These are phyloP conservation scores for Oscheius myriophilus DNA, from an alignment of 2,888 invertebrate genomes.

Conservation along the genomic window DNA sequence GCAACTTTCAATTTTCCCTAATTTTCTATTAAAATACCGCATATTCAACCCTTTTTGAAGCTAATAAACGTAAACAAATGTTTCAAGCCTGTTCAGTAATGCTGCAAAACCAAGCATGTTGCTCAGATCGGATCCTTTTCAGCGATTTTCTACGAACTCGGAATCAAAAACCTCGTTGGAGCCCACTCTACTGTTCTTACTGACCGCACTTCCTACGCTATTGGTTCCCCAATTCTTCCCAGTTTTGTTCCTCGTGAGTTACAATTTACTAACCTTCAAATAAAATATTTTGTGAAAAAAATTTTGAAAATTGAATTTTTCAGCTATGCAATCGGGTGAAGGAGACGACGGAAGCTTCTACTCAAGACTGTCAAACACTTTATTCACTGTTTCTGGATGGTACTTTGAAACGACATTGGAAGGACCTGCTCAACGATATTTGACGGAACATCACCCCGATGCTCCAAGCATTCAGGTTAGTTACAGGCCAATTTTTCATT, in stretches of 20 bases:
- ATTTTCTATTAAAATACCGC: too few relatives aligned
- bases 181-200: slow-evolving; percentile 23
- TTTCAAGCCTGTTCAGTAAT: too few relatives aligned
- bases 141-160: slow-evolving; percentile 25
- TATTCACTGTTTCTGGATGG: slow-evolving; percentile 1
- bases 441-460: slow-evolving; percentile 9
- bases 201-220: slow-evolving; percentile 24
- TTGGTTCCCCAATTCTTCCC: slow-evolving; percentile 17
- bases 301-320: not conserved
- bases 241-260: slow-evolving; percentile 25
- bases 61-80: too few relatives aligned
- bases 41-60: too few relatives aligned
- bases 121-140: too few relatives aligned
- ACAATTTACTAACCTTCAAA: too few relatives aligned
- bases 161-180: slow-evolving; percentile 20
- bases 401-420: not conserved
- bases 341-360: slow-evolving; percentile 22
- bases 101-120: too few relatives aligned
- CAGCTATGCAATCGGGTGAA: slow-evolving; percentile 15
- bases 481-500: too few relatives aligned
- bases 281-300: too few relatives aligned
- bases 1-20: too few relatives aligned
- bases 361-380: slow-evolving; percentile 1
- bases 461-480: slow-evolving; percentile 17
- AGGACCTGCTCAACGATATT: not conserved